Base-by-base conservation (phyloP, 2,888 invertebrate genomes). In the Tuberolachnus salignus region DNA sequence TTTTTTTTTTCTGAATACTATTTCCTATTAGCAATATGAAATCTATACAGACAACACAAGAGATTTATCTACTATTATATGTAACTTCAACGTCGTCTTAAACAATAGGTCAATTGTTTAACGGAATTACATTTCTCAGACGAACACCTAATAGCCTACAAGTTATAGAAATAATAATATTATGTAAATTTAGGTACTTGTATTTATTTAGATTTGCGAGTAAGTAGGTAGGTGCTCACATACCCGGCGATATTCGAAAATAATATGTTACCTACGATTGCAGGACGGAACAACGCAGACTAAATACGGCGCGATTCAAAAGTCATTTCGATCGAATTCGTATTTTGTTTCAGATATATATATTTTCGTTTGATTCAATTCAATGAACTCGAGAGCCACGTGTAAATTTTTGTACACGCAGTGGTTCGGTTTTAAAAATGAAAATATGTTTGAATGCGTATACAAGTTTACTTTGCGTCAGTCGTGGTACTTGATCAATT, bases 81-180 rank as follows among this genome's bases (percentile, higher is more conserved):
- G n/a, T 71, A 71, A n/a, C 55, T 6, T 21, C 14, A 23, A 70
- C 6, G 21, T 53, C 21, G 16, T 42, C 55, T 8, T 16, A 23
- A 70, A 57, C 70, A 71, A 71, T 71, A 71, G 70, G n/a, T 57
- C 57, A 71, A 71, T 57, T 55, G 55, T 70, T 70, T 42, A 16
- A 44, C 55, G 42, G 44, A 21, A 55, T 21, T 55, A 55, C 21
- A 70, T 55, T 42, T 34, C 34, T 34, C 6, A 34, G 6, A 42
- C 16, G 70, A 42, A 70, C 70, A 16, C 10, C 42, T 55, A 21
- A 46, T 21, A 9, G 42, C 16, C 21, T n/a, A n/a, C n/a, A n/a
- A 34, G 34, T 3, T 34, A 34, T 34, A 34, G 6, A 6, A 34
- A 34, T 34, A 34, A 4, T 34, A n/a, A n/a, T 34, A 70, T 44